These are phyloP conservation scores for Trachymyrmex cornetzi DNA, from an alignment of 1,140 invertebrate genomes.

Conservation along the genomic window DNA sequence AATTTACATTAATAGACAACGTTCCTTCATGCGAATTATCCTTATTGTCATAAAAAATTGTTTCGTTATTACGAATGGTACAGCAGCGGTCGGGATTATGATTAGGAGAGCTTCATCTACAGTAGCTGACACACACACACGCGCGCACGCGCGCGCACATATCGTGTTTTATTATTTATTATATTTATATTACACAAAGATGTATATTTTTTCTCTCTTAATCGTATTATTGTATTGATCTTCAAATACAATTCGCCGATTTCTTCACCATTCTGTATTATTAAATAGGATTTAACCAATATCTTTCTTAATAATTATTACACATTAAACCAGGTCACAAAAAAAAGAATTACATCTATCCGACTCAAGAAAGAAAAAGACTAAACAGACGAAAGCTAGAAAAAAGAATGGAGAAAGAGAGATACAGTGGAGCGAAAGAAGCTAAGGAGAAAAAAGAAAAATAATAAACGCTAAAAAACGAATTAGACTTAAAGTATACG, in stretches of 20 bases:
- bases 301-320: constrained; percentile 74
- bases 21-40: background rate
- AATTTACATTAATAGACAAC: background rate
- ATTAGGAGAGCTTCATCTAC: background rate
- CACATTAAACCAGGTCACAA: constrained; percentile 81
- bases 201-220: constrained; percentile 78
- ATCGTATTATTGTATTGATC: constrained; percentile 79
- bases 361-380: constrained; percentile 46
- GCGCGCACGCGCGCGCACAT: background rate
- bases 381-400: background rate
- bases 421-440: constrained; percentile 28
- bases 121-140: background rate
- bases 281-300: constrained; percentile 80
- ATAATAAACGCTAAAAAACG: constrained; percentile 50
- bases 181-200: constrained; percentile 84
- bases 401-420: constrained; percentile 24
- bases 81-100: background rate
- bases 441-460: constrained; percentile 47
- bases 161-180: constrained; percentile 80
- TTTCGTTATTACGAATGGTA: background rate
- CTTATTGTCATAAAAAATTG: background rate
- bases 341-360: constrained; percentile 74
- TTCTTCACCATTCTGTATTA: constrained; percentile 75
- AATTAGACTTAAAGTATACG: constrained; percentile 62
- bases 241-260: constrained; percentile 78